Percentiles rank a stretch among this genome's conserved stretches.
Conservation (phyloP, 30 jellyfish, hydroid and myxozoan genomes). For the Aurelia sp. region DNA sequence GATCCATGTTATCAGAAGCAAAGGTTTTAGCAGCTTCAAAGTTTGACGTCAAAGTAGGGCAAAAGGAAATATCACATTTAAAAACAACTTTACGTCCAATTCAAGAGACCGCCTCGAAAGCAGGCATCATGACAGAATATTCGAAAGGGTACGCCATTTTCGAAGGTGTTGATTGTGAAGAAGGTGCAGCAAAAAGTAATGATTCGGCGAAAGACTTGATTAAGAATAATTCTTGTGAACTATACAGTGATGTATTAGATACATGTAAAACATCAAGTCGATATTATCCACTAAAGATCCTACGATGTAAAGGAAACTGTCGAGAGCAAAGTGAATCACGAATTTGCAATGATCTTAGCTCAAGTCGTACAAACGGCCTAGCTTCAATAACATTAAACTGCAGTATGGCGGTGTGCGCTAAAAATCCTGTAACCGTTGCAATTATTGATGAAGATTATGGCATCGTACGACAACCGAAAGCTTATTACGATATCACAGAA, state of each 20-base stretch:
- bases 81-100: too few species aligned
- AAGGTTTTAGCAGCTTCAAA: too few species aligned
- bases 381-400: conserved; percentile 23
- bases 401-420: conserved; percentile 33
- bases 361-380: not conserved
- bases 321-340: conserved; percentile 6
- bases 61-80: too few species aligned
- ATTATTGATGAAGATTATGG: conserved; percentile 41
- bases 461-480: not conserved
- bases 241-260: conserved; percentile 31
- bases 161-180: not conserved
- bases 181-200: not conserved
- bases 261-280: conserved; percentile 24
- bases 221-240: conserved; percentile 6
- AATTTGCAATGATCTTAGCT: conserved; percentile 10
- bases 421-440: conserved; percentile 15
- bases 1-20: too few species aligned
- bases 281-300: conserved; percentile 6
- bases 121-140: not conserved
- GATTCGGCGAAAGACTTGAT: not conserved
- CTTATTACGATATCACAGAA: not conserved
- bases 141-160: not conserved
- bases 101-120: too few species aligned
- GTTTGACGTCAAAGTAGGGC: too few species aligned
- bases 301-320: conserved; percentile 27